Evolutionary conservation across 2,888 invertebrate genomes (phyloP), one percentile per base, ranked within the genome.

Genomic region (Platynereis dumerilii): DNA sequence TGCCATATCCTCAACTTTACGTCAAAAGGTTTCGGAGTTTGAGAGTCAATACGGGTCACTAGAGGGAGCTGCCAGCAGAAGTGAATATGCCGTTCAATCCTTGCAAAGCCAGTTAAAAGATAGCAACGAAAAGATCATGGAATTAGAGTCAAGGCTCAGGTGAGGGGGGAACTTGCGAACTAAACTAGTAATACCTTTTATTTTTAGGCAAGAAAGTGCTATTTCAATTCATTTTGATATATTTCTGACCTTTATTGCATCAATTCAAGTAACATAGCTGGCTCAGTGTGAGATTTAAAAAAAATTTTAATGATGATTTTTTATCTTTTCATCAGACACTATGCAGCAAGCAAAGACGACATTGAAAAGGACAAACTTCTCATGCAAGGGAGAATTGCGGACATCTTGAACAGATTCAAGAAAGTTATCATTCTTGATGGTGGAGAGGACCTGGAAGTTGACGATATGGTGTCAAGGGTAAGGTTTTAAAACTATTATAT

Each of bases 121-220:
- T 20, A 60, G 73, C 22, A 75, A 79, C 39, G 79, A 83, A 39
- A 78, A 78, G 65, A 77, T 83, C 48, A 34, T 81, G 1, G 82
- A 83, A 42, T 71, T 84, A 24, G 83, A 84, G 69, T 69, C 77
- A 1, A 74, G 83, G 55, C 69, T 82, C 22, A 80, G 80, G 82
- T 83, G 68, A 53, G 58, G 44, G 20, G n/a, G 26, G 5, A 26
- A 52, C n/a, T 20, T 52, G 27, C 7, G n/a, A n/a, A n/a, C n/a
- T n/a, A n/a, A n/a, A n/a, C n/a, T 54, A 20, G 22, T 29, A 29
- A 15, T 42, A 42, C n/a, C n/a, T 42, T n/a, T 42, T 42, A 42
- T 42, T 34, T 34, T 34, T 7, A 34, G 34, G 34, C 34, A 34
- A n/a, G n/a, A n/a, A n/a, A n/a, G 34, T 34, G 34, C 12, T 34